phyloP scores from a whole-genome alignment of 2,113 vertebrate genomes.

The Asarcornis scutulata region DNA sequence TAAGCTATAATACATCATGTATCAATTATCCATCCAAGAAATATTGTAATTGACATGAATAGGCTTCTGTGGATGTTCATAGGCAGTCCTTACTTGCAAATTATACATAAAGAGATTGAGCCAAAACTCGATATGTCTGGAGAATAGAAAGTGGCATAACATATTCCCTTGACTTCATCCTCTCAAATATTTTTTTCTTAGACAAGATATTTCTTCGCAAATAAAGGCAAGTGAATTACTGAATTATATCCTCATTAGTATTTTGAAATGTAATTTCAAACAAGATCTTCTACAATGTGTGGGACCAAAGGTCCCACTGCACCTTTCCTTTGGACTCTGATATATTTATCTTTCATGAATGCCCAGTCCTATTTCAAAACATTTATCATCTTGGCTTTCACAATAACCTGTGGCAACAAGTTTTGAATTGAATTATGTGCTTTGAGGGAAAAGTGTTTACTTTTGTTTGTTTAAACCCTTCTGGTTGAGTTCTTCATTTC shows the following conservation, averaged over 20 bases:
- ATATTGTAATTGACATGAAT: not conserved
- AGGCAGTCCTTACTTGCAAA: not conserved
- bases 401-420: constrained; percentile 3
- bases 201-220: not conserved
- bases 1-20: not conserved
- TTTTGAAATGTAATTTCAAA: not conserved
- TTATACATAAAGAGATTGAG: not conserved
- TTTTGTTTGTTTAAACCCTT: constrained; percentile 24
- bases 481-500: not conserved
- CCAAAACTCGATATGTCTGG: not conserved
- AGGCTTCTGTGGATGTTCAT: not conserved
- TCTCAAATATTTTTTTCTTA: not conserved
- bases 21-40: not conserved
- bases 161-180: not conserved
- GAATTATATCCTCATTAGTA: not conserved
- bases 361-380: constrained; percentile 13
- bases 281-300: not conserved
- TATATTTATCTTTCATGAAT: constrained; percentile 17
- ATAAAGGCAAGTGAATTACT: not conserved
- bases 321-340: not conserved
- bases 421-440: constrained; percentile 14
- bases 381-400: constrained; percentile 21
- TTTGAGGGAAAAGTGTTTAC: constrained; percentile 13
- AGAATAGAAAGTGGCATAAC: not conserved
- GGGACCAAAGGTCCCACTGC: not conserved